Evolutionary conservation across 2,888 invertebrate genomes (phyloP), one percentile per base, ranked within the genome.

Genomic region (Papilio demoleus): DNA sequence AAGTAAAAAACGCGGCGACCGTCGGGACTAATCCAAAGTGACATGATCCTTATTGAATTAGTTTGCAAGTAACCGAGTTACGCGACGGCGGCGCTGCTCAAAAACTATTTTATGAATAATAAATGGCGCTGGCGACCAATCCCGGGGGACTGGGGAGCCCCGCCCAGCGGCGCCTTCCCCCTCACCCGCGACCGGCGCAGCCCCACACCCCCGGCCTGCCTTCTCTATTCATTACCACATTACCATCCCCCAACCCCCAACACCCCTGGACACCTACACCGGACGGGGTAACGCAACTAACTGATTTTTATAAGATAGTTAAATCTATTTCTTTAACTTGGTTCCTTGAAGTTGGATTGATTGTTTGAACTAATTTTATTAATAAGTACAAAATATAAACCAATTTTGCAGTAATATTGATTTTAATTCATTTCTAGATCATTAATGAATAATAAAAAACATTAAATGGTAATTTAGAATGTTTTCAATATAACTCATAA

Each of bases 61-160:
- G 81, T 74, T 74, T 73, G 75, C 76, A 78, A 80, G 82, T 92
- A 92, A 91, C 86, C 80, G 82, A 83, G 86, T 91, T 92, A 91
- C 83, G 81, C 86, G 87, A 86, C 85, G 86, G 83, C 86, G 85
- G 90, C 85, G 90, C 88, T 89, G 90, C 90, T 92, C 90, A 92
- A 92, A 92, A 92, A 92, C 92, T 92, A 92, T 92, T 92, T 91
- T 91, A 91, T 92, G 92, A 92, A 92, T 92, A 92, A 92, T 92
- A 92, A 90, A 92, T 92, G 88, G 87, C 85, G 85, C 86, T 82
- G 83, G 80, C 88, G 90, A 83, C 92, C 92, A 92, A 91, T 92
- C 92, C 92, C 92, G 66, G 77, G 92, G 90, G 91, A 88, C 87
- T 77, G 78, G 76, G 77, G 79, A 77, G 77, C 78, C 78, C 79